Percentiles rank a stretch among this genome's conserved stretches.
Conservation (phyloP, 92 coral and sea anemone species). For the Heteractis magnifica region DNA sequence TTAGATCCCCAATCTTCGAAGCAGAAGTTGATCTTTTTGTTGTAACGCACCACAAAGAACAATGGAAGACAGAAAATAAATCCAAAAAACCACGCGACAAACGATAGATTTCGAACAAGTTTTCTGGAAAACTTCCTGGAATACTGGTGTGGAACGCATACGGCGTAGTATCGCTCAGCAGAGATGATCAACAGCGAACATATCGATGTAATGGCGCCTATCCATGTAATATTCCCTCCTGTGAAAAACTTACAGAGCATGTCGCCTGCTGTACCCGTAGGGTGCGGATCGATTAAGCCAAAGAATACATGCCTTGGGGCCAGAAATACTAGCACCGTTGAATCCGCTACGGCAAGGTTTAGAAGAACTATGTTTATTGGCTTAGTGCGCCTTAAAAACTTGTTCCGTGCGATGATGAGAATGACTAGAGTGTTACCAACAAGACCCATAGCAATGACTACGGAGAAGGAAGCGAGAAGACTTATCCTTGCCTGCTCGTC, state of each 20-base stretch:
- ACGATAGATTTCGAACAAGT: conserved; percentile 4
- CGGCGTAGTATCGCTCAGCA: conserved; percentile 45
- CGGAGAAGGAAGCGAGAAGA: conserved; percentile 14
- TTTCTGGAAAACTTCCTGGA: conserved; percentile 2
- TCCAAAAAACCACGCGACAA: conserved; percentile 25
- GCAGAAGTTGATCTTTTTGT: conserved; percentile 26
- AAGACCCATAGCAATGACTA: conserved; percentile 23
- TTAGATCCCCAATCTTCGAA: conserved; percentile 32
- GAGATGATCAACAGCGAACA: conserved; percentile 39
- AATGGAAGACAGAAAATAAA: conserved; percentile 32
- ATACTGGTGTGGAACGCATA: conserved; percentile 27
- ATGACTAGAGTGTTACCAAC: conserved; percentile 34
- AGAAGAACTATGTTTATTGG: conserved; percentile 31
- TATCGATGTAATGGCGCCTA: conserved; percentile 44
- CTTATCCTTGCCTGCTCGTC: neutral
- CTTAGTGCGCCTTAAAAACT: conserved; percentile 24
- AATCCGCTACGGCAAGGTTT: conserved; percentile 36
- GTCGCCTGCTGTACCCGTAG: conserved; percentile 15
- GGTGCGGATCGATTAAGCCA: conserved; percentile 21
- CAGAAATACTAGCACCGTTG: conserved; percentile 26
- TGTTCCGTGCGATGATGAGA: conserved; percentile 18
- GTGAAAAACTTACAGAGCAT: conserved; percentile 37
- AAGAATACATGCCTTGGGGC: conserved; percentile 44
- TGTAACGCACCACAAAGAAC: conserved; percentile 25
- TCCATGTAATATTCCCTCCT: conserved; percentile 43